phyloP scores from a whole-genome alignment of 2,888 invertebrate species.

The Thera britannica region DNA sequence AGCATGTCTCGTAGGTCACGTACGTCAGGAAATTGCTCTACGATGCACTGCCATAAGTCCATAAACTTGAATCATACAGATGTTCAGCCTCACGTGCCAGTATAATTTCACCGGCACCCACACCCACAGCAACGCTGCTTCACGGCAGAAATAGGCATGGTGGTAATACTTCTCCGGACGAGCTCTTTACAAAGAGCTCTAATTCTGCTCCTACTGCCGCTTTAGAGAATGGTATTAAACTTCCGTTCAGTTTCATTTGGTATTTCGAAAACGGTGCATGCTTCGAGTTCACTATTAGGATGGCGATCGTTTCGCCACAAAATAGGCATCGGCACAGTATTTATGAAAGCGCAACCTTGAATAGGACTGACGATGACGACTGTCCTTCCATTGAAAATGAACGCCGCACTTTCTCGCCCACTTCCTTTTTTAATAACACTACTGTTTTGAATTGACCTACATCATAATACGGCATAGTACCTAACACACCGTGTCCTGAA shows the following conservation, averaged over 20 bases:
- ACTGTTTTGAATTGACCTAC: slow-evolving; percentile 39
- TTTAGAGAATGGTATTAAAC: not conserved
- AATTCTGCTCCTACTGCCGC: no score
- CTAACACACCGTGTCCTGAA: no score
- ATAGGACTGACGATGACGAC: slow-evolving; percentile 46
- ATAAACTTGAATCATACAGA: no score
- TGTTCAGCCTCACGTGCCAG: no score
- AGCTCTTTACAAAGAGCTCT: no score
- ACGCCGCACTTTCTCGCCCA: slow-evolving; percentile 66
- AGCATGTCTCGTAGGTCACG: no score
- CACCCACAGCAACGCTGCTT: no score
- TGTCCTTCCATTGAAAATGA: slow-evolving; percentile 60
- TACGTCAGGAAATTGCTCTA: no score
- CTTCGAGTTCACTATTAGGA: not conserved
- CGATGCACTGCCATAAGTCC: no score
- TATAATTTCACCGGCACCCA: no score
- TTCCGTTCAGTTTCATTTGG: slow-evolving; percentile 2
- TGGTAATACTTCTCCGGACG: no score
- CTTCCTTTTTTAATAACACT: slow-evolving; percentile 54
- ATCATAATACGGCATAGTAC: slow-evolving; percentile 2
- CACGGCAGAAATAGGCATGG: no score
- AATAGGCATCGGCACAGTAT: slow-evolving; percentile 48
- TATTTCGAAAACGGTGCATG: not conserved
- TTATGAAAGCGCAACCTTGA: slow-evolving; percentile 53
- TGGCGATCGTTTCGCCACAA: slow-evolving; percentile 29